Base-by-base conservation (phyloP, 1,140 invertebrate species). In the Parapsyche elsis region DNA sequence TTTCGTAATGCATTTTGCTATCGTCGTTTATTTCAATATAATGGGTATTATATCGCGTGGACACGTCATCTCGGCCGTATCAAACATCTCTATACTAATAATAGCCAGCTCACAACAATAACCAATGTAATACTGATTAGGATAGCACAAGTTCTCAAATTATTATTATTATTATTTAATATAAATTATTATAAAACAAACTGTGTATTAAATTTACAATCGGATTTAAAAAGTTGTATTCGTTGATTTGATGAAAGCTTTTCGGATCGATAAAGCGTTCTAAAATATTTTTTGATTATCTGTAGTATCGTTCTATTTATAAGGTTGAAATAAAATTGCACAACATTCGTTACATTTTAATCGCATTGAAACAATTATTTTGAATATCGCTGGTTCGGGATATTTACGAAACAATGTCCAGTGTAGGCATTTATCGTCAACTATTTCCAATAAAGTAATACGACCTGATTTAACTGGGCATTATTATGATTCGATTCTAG, bases 361-460 rank as follows among this genome's bases (percentile, higher is more conserved):
- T n/a, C n/a, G n/a, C n/a, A n/a, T 38, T 38, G 2, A 38, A 38
- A 38, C 5, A 71, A 71, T 46, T 73, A 46, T 9, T 23, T 73
- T 73, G 71, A 73, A 49, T 46, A 49, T 5, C 71, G 12, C 67
- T 73, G 38, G 16, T 4, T 16, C 5, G 5, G 38, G 45, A 73
- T 73, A 45, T 80, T 80, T 75, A 80, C 67, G 21, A 7, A 57
- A 24, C 38, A 16, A 73, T 21, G 23, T 64, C 14, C 46, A 70
- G 79, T 75, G 79, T 83, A 80, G 81, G 76, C 77, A 80, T 83
- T 83, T 83, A 83, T 79, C 76, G 71, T 78, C 79, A 10, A 73
- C 71, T 61, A 80, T 79, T 67, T 79, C 75, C 79, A 80, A 80
- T 83, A 83, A 80, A 83, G 76, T 78, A 76, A 80, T 81, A 83